Evolutionary conservation across 2,888 invertebrate species (phyloP).

Genomic region (Mimas tiliae): DNA sequence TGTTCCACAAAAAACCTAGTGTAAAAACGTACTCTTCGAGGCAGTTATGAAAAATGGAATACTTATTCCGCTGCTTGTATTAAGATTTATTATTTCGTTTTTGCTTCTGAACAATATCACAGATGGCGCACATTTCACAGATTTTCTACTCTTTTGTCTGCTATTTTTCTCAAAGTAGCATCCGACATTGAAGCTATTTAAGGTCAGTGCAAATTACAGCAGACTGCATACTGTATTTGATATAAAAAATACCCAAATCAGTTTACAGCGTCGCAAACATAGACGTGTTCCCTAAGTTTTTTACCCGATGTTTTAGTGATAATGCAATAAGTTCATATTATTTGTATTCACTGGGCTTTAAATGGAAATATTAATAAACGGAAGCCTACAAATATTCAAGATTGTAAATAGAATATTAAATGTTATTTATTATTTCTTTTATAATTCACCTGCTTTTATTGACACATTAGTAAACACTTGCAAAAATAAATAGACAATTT

Average conservation of each 20-base stretch:
- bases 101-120: neutral
- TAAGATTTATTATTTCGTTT: constrained; percentile 20
- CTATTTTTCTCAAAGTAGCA: neutral
- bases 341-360: too few relatives aligned
- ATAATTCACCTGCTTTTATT: neutral
- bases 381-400: too few relatives aligned
- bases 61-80: constrained; percentile 14
- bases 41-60: constrained; percentile 18
- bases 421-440: neutral
- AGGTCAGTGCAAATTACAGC: neutral
- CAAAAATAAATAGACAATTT: constrained; percentile 6
- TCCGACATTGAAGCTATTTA: neutral
- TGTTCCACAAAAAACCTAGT: constrained; percentile 14
- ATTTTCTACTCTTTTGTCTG: neutral
- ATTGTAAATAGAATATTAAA: too few relatives aligned
- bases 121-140: constrained; percentile 6
- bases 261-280: too few relatives aligned
- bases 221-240: too few relatives aligned
- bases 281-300: too few relatives aligned
- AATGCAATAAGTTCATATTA: too few relatives aligned
- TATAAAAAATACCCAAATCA: too few relatives aligned
- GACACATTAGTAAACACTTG: neutral
- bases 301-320: too few relatives aligned
- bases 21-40: constrained; percentile 17
- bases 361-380: too few relatives aligned